Evolutionary conservation across 2,113 vertebrate genomes (phyloP), one percentile per base, ranked within the genome.

Genomic region (Thinocorus orbignyianus): DNA sequence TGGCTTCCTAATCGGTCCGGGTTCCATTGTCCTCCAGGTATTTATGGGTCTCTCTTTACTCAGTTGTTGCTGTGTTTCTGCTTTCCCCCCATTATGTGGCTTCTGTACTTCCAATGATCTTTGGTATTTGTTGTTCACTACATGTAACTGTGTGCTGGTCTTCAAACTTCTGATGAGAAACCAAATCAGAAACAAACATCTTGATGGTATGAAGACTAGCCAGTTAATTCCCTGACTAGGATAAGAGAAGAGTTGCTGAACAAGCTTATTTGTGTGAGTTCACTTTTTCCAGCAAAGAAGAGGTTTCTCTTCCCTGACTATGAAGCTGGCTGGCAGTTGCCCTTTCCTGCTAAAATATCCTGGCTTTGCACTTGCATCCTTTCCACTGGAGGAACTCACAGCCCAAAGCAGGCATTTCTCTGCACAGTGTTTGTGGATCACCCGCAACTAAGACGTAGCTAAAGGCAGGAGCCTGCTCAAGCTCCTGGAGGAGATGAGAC

Each of bases 361-460:
- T 2, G 0, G 49, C 9, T 77, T 35, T 55, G 12, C 5, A 3
- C 33, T 46, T 64, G 30, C 11, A 18, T 39, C 41, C 42, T 86
- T 28, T 39, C 42, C 5, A 3, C 39, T 1, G 2, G 37, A 70
- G 42, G 26, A 76, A 62, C 25, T 35, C 7, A 0, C 46, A 78
- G 72, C 72, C 30, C 65, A 60, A 6, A n/a, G 39, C 1, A 3
- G 64, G 44, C 51, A 60, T 71, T 93, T 51, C 74, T 25, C 5
- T 3, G 39, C 30, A 26, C 5, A 6, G 6, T 22, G 49, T n/a
- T 37, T 71, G 61, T 72, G 78, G 39, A 58, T 92, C 39, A 28
- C 42, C 0, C 0, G 48, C 48, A 33, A 1, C 0, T 17, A 92
- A 73, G 64, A 44, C 2, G 1, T 2, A 73, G 44, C 33, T 3